Conservation (phyloP, 1,140 invertebrate species). For the roundworm (Caenorhabditis elegans) region WBcel235 BX284606.5:6464501-6465000, state of each 20-base stretch:
- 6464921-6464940: background rate
- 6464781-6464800: background rate
- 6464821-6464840: conserved; percentile 50
- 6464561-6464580: background rate
- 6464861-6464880: conserved; percentile 55
- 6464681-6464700: conserved; percentile 3
- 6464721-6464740: background rate
- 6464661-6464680: background rate
- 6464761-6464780: background rate
- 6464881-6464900: conserved; percentile 56
- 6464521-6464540: too few relatives aligned
- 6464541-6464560: too few relatives aligned
- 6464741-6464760: background rate
- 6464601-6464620: background rate
- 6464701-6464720: background rate
- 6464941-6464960: conserved; percentile 22
- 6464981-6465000: conserved; percentile 57
- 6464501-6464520: too few relatives aligned
- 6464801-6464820: conserved; percentile 48
- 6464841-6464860: conserved; percentile 58
- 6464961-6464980: conserved; percentile 56
- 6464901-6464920: conserved; percentile 55
- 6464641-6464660: background rate
- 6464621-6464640: background rate
- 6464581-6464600: background rate